Conservation (phyloP, 2,888 invertebrate genomes). For the Macrosoma leucophasiata region DNA sequence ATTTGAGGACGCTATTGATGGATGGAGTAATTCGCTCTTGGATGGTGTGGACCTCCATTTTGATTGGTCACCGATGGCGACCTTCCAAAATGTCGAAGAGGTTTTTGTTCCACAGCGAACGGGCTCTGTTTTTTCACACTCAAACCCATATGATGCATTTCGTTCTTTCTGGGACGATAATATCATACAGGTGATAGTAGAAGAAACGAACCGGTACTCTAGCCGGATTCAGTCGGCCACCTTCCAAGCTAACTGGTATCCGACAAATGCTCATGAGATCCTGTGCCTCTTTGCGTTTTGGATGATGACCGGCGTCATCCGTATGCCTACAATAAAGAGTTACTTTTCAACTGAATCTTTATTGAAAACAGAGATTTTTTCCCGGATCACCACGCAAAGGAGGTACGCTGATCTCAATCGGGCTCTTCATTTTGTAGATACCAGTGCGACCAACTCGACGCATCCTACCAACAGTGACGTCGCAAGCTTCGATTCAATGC, state of each 20-base stretch:
- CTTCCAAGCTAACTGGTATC: constrained; percentile 9
- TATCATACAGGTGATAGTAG: constrained; percentile 10
- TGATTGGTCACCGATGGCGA: no score
- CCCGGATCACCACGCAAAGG: constrained; percentile 4
- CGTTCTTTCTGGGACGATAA: constrained; percentile 14
- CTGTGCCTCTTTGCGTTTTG: constrained; percentile 15
- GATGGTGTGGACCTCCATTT: no score
- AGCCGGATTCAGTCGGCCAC: not conserved
- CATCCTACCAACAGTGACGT: constrained; percentile 1
- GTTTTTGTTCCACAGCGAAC: not conserved
- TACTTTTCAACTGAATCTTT: constrained; percentile 12
- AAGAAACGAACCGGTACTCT: constrained; percentile 14
- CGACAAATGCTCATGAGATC: constrained; percentile 10
- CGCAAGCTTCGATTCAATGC: constrained; percentile 2
- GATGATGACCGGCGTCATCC: constrained; percentile 7
- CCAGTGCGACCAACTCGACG: not conserved
- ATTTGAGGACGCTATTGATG: no score
- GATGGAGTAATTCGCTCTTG: no score
- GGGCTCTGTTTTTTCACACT: not conserved
- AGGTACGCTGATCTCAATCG: constrained; percentile 9
- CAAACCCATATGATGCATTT: constrained; percentile 15
- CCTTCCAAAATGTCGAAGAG: not conserved
- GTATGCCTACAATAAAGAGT: constrained; percentile 13
- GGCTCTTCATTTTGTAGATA: constrained; percentile 12
- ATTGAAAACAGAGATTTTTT: constrained; percentile 11